Base-by-base conservation (phyloP, 1,140 invertebrate species). In the Portunus trituberculatus region DNA sequence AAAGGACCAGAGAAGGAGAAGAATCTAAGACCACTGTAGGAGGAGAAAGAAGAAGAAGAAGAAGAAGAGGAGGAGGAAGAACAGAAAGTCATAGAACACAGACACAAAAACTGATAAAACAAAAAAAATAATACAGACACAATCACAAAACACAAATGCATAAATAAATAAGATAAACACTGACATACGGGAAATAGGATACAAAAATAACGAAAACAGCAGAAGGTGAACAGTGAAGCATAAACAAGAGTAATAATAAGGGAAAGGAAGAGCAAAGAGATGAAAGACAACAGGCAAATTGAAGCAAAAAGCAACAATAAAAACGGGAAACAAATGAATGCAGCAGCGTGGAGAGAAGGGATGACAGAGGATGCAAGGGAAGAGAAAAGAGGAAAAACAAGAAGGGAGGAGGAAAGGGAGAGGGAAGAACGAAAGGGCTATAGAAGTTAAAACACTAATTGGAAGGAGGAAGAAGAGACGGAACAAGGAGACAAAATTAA, bases 1-100 rank as follows among this genome's bases (percentile, higher is more conserved):
- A 29, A 25, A 89, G 32, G 46, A 25, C 20, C 31, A 89, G 31
- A 89, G 87, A 89, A 59, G 76, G 46, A 59, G n/a, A 76, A 48
- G 25, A 31, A 76, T 48, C 59, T 12, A 91, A 59, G 76, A 48
- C 29, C 48, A 76, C 28, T 67, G 90, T 67, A 59, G 76, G 90
- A 91, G 90, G 32, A 29, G 32, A 48, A 67, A n/a, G 90, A 76
- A 48, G 76, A 59, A 29, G 90, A 76, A 4, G 32, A n/a, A 76
- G 46, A 31, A 25, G 32, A 39, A 32, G 25, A 32, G 29, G 7
- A 16, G 28, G 84, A 16, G 86, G 45, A 25, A 39, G 2, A 87
- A 10, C 3, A 28, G 25, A 25, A 4, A 29, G 29, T 12, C 25
- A 45, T 20, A 4, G 10, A 25, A 12, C 7, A 39, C 31, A 20